These are phyloP conservation scores for Chitala chitala DNA, from an alignment of 2,113 vertebrate species.

Conservation along the genomic window DNA sequence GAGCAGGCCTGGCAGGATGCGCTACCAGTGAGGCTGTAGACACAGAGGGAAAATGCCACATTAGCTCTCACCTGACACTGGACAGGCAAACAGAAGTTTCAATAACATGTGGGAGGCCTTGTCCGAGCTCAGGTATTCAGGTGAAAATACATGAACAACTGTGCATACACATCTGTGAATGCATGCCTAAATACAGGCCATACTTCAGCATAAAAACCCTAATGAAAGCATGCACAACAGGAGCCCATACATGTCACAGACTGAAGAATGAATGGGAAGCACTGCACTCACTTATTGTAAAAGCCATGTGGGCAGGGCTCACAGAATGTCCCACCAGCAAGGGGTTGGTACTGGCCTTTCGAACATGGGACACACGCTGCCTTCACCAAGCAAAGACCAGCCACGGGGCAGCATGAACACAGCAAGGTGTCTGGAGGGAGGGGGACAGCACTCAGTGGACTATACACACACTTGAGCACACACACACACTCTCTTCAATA, in stretches of 20 bases:
- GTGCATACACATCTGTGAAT: too few relatives aligned
- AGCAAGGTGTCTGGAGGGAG: slow-evolving; percentile 54
- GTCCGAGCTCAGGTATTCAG: too few relatives aligned
- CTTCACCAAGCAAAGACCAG: slow-evolving; percentile 58
- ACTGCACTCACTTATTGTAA: slow-evolving; percentile 64
- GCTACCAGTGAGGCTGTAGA: slow-evolving; percentile 60
- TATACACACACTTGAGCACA: not conserved
- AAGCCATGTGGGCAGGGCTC: slow-evolving; percentile 64
- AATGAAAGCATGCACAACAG: too few relatives aligned
- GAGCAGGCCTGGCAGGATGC: slow-evolving; percentile 63
- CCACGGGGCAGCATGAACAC: slow-evolving; percentile 63
- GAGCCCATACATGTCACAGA: not conserved
- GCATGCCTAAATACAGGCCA: too few relatives aligned
- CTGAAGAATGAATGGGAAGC: not conserved
- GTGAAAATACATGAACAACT: too few relatives aligned
- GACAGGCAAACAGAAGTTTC: too few relatives aligned
- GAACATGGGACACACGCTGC: slow-evolving; percentile 62
- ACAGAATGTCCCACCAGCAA: slow-evolving; percentile 60
- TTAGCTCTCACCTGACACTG: not conserved
- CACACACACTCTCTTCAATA: not conserved
- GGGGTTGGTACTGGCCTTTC: slow-evolving; percentile 67
- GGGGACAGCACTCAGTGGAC: not conserved
- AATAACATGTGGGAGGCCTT: too few relatives aligned
- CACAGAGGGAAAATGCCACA: not conserved
- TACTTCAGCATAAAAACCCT: too few relatives aligned